Evolutionary conservation across 2,888 invertebrate species (phyloP).

Genomic region (Ectemnius lituratus): DNA sequence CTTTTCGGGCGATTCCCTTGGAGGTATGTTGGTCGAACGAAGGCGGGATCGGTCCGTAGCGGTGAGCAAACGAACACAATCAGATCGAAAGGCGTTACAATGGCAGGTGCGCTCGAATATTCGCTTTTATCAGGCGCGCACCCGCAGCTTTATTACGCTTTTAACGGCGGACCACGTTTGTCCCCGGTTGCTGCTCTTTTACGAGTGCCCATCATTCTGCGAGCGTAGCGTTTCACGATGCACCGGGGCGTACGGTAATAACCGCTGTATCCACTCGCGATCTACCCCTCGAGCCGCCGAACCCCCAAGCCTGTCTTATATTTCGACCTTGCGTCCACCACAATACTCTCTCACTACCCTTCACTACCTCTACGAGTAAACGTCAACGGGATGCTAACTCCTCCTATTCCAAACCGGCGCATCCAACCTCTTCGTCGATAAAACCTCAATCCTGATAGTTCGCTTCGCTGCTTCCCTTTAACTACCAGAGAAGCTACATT

Average conservation of each 20-base stretch:
- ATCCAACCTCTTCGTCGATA: no score
- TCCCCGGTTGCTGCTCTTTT: conserved; percentile 42
- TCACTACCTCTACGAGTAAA: no score
- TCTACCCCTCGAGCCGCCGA: conserved; percentile 33
- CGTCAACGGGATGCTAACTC: no score
- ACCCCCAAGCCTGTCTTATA: not conserved
- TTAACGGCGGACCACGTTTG: conserved; percentile 42
- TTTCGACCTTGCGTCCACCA: conserved; percentile 29
- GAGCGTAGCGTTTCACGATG: conserved; percentile 47
- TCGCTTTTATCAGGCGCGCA: conserved; percentile 48
- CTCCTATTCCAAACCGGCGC: no score
- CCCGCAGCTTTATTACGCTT: conserved; percentile 45
- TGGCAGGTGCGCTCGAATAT: conserved; percentile 45
- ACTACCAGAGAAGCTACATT: no score
- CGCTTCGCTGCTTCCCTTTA: no score
- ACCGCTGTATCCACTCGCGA: conserved; percentile 45
- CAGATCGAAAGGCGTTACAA: conserved; percentile 19
- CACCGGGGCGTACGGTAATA: conserved; percentile 54
- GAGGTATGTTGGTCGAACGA: no score
- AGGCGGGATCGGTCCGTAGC: no score
- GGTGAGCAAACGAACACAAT: conserved; percentile 15
- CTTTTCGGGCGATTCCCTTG: no score
- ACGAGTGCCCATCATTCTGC: conserved; percentile 48
- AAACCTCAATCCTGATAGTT: no score
- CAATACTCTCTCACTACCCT: no score